Conservation (phyloP, 1,140 invertebrate genomes). For the Gryllus bimaculatus region DNA sequence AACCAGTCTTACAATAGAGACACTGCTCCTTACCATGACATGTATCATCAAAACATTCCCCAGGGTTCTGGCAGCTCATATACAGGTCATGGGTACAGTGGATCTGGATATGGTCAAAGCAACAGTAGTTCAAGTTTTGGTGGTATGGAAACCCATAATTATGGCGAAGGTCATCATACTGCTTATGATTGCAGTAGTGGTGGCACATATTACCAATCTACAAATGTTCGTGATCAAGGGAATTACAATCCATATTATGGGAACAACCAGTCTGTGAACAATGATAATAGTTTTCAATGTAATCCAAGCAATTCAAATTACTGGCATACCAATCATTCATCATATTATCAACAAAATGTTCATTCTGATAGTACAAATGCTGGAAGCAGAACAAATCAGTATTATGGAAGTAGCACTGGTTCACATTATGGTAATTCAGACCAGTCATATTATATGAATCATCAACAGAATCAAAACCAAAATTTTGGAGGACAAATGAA, state of each 20-base stretch:
- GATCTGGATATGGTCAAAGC: background rate
- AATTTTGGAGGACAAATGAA: constrained; percentile 22
- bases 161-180: background rate
- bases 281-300: background rate
- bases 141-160: background rate
- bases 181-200: background rate
- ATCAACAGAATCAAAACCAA: constrained; percentile 28
- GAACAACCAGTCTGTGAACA: background rate
- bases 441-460: constrained; percentile 33
- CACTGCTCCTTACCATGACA: constrained; percentile 5
- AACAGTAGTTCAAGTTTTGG: background rate
- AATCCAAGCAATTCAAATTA: background rate
- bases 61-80: background rate
- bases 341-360: constrained; percentile 11
- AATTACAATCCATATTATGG: background rate
- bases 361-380: background rate
- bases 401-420: constrained; percentile 19
- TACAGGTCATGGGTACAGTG: background rate
- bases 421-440: constrained; percentile 31
- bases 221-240: background rate
- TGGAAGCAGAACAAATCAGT: constrained; percentile 6
- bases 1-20: constrained; percentile 7
- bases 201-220: background rate
- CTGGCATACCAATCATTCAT: background rate
- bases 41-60: constrained; percentile 10